These are phyloP conservation scores for Geococcyx californianus DNA, from an alignment of 2,113 vertebrate genomes.

Conservation along the genomic window DNA sequence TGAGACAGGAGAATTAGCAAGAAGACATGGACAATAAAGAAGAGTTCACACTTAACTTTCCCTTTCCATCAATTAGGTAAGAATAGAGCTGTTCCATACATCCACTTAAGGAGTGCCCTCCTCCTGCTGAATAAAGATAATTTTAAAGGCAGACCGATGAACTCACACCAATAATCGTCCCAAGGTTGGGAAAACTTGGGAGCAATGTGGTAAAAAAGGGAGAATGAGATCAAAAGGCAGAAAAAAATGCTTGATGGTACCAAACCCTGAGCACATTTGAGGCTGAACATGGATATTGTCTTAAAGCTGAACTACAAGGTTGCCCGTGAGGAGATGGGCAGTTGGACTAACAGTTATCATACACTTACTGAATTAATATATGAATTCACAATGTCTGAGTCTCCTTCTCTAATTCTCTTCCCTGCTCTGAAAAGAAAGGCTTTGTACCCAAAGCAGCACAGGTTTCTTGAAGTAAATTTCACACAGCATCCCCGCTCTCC, in stretches of 20 bases:
- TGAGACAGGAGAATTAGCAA: background rate
- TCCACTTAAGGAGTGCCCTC: background rate
- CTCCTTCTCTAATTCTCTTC: background rate
- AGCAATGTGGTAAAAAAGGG: background rate
- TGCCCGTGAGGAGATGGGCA: background rate
- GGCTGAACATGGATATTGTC: background rate
- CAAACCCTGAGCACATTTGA: accelerated
- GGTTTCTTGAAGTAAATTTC: background rate
- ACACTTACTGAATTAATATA: background rate
- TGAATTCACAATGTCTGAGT: background rate
- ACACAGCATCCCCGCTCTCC: background rate
- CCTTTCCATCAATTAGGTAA: background rate
- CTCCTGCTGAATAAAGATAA: background rate
- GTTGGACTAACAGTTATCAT: background rate
- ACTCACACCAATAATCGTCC: background rate
- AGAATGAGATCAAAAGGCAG: background rate
- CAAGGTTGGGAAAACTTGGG: background rate
- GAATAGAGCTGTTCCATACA: background rate
- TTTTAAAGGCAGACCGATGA: background rate
- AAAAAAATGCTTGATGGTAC: background rate
- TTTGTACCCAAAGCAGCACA: background rate
- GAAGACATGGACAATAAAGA: background rate
- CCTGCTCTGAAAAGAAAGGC: too few species aligned
- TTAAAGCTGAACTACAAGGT: background rate
- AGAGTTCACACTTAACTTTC: background rate